Base-by-base conservation (phyloP, 2,888 invertebrate genomes). In the Erebia palarica region DNA sequence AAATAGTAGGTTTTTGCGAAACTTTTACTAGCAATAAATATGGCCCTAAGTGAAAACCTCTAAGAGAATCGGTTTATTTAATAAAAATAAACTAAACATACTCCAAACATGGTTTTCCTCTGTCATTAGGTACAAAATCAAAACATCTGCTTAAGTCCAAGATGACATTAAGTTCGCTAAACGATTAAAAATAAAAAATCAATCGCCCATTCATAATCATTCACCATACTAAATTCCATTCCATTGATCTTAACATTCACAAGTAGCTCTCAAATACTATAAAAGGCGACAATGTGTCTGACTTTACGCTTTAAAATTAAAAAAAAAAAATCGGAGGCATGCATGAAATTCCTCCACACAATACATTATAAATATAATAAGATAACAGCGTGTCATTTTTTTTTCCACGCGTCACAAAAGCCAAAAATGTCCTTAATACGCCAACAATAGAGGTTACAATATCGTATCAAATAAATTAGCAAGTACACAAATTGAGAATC, bases 341-440 rank as follows among this genome's bases (percentile, higher is more conserved):
- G 89, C 90, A 86, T 89, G 83, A 90, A 87, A 91, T 90, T 88
- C 86, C 73, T 81, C 78, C 76, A 80, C 79, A 84, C 81, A 85
- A 87, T 86, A 83, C 82, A 79, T 81, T 86, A 84, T 84, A 87
- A 87, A 81, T 84, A 85, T 84, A 83, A 86, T 85, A 87, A 83
- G 81, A 89, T 86, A 88, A 85, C 86, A 83, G 80, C 79, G 83
- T 83, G 84, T 86, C 79, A 76, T 78, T 81, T 78, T 71, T 78
- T 76, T 36, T 68, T 60, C 16, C 42, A 10, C 13, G 5, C 72
- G 18, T 53, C 16, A 61, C 53, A 70, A 76, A 78, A 77, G 70
- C 67, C 73, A 68, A 78, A 82, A 82, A 78, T 76, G 72, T 70
- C 77, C 75, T 73, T 77, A 79, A 79, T 74, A 71, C 71, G 42